Evolutionary conservation across 2,797 vertebrate genomes (phyloP).

Genomic region (Delichon dasypus): DNA sequence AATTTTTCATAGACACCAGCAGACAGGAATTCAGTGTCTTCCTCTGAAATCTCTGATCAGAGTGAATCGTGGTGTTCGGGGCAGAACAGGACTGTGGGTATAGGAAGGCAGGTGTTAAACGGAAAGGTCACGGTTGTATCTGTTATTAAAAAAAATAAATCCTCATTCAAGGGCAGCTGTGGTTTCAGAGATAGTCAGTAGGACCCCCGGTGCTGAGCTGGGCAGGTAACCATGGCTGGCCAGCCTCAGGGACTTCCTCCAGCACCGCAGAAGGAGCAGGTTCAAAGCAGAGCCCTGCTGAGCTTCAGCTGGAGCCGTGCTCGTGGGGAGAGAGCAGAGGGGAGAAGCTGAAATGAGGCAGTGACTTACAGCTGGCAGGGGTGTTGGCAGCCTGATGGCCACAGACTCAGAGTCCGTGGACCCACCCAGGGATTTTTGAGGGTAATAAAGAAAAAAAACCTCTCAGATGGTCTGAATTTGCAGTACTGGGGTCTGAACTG

Average conservation of each 20-base stretch:
- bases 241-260: slow-evolving; percentile 64
- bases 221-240: slow-evolving; percentile 71
- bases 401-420: neutral
- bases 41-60: slow-evolving; percentile 60
- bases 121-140: slow-evolving; percentile 73
- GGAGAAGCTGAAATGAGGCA: neutral
- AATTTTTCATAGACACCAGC: neutral
- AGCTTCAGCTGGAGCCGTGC: neutral
- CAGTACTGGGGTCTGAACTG: neutral
- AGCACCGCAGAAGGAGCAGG: neutral
- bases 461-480: neutral
- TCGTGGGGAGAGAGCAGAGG: neutral
- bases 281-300: slow-evolving; percentile 26
- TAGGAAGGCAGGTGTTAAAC: slow-evolving; percentile 32
- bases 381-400: neutral
- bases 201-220: slow-evolving; percentile 71
- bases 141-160: slow-evolving; percentile 73
- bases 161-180: slow-evolving; percentile 67
- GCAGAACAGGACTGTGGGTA: slow-evolving; percentile 37
- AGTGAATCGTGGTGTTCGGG: slow-evolving; percentile 48
- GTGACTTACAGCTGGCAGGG: neutral
- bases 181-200: slow-evolving; percentile 70
- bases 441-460: neutral
- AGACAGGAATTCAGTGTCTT: neutral
- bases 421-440: neutral